Percentiles rank a stretch among this genome's conserved stretches.
phyloP scores from a whole-genome alignment of 2,113 vertebrate species.

The Hemichromis elongatus region DNA sequence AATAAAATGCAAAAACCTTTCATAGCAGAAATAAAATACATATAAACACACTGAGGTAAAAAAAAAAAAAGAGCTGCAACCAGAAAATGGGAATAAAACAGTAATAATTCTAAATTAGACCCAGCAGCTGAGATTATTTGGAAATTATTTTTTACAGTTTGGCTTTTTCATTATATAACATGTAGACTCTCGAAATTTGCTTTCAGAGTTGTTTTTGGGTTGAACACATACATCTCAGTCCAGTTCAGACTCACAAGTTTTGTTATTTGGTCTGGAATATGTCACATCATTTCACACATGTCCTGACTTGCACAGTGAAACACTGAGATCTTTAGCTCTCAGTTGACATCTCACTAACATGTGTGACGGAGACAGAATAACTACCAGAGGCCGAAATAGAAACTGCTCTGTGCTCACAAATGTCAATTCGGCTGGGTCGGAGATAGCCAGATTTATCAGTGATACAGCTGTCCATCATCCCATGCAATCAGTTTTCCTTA shows the following conservation, averaged over 20 bases:
- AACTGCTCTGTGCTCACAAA: constrained; percentile 32
- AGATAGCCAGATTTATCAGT: constrained; percentile 57
- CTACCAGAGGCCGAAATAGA: constrained; percentile 54
- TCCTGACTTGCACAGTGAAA: not conserved
- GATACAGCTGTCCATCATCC: constrained; percentile 68
- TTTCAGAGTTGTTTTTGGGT: not conserved
- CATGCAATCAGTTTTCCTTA: constrained; percentile 57
- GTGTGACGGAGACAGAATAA: constrained; percentile 58
- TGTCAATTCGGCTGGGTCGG: constrained; percentile 44
- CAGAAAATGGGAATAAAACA: not conserved
- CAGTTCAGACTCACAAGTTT: constrained; percentile 23
- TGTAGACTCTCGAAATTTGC: not conserved
- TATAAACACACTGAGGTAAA: not conserved
- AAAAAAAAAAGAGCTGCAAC: not conserved
- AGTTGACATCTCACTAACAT: constrained; percentile 66
- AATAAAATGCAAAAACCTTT: no score
- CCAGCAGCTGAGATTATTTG: not conserved
- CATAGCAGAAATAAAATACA: not conserved
- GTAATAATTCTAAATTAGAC: not conserved
- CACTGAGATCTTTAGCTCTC: constrained; percentile 31
- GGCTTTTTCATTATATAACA: not conserved
- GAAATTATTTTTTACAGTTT: not conserved
- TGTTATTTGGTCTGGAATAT: constrained; percentile 48
- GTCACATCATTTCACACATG: constrained; percentile 57
- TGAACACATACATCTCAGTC: not conserved